phyloP scores from a whole-genome alignment of 2,888 invertebrate species.

The Coelopa pilipes region DNA sequence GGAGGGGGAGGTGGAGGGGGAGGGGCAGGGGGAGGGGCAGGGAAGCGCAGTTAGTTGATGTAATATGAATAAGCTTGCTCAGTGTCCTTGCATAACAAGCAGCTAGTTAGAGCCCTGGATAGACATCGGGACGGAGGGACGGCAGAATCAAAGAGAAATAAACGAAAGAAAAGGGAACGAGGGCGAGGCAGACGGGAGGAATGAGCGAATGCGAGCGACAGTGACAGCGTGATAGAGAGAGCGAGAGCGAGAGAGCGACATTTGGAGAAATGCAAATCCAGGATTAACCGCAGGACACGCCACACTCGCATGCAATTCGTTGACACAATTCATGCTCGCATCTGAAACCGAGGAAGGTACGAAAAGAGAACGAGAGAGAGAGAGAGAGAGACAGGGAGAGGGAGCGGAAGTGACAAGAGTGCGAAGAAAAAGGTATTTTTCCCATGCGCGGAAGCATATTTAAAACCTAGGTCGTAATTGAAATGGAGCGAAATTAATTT shows the following conservation, averaged over 20 bases:
- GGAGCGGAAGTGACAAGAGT: too few species aligned
- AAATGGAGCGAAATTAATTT: too few species aligned
- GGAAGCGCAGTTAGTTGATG: conserved; percentile 12
- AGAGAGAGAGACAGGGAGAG: neutral
- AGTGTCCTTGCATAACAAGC: conserved; percentile 29
- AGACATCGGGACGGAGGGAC: conserved; percentile 16
- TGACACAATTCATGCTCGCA: conserved; percentile 28
- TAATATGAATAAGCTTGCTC: conserved; percentile 28
- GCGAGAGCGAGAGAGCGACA: conserved; percentile 23
- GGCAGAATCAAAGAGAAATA: neutral
- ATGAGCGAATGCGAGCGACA: neutral
- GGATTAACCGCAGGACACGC: conserved; percentile 8
- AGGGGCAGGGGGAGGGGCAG: neutral
- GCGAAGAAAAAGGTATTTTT: too few species aligned
- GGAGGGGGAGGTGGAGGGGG: too few species aligned
- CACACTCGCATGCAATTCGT: conserved; percentile 30
- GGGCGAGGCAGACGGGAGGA: too few species aligned
- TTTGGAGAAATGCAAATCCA: conserved; percentile 37
- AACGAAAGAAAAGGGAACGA: neutral
- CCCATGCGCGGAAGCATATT: too few species aligned
- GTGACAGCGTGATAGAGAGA: neutral
- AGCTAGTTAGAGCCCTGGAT: neutral
- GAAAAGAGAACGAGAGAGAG: neutral
- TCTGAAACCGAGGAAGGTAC: neutral
- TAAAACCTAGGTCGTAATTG: too few species aligned